Percentiles rank a stretch among this genome's conserved stretches.
These are phyloP conservation scores for Xestia c-nigrum DNA, from an alignment of 2,888 invertebrate genomes.

Conservation along the genomic window DNA sequence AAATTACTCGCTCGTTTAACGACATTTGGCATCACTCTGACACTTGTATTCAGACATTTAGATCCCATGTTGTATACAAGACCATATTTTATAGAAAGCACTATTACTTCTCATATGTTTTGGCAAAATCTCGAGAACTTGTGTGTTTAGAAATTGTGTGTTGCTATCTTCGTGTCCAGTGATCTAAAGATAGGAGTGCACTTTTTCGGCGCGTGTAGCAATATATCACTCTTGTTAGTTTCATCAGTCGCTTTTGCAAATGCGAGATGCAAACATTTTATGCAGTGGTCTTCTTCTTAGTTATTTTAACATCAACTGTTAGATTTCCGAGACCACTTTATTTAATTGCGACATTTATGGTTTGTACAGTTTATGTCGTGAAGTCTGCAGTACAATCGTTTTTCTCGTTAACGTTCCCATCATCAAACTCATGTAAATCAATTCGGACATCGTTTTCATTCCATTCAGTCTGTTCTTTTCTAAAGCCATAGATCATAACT, in stretches of 20 bases:
- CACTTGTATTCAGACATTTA: conserved; percentile 73
- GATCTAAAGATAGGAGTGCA: conserved; percentile 38
- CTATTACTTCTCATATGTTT: conserved; percentile 49
- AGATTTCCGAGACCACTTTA: background rate
- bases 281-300: background rate
- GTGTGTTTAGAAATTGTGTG: conserved; percentile 13
- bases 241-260: background rate
- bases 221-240: background rate
- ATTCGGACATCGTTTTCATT: background rate
- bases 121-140: conserved; percentile 47
- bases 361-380: background rate
- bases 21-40: conserved; percentile 73
- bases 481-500: conserved; percentile 27
- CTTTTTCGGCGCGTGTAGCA: background rate
- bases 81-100: conserved; percentile 38
- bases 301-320: background rate
- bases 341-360: background rate
- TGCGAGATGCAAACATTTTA: background rate
- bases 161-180: conserved; percentile 21
- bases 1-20: conserved; percentile 66
- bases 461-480: background rate
- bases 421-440: background rate
- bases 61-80: conserved; percentile 62
- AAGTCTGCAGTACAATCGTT: background rate
- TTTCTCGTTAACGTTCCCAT: background rate